These are phyloP conservation scores for Pristionchus maxplancki DNA, from an alignment of 2,888 invertebrate species.

Conservation along the genomic window DNA sequence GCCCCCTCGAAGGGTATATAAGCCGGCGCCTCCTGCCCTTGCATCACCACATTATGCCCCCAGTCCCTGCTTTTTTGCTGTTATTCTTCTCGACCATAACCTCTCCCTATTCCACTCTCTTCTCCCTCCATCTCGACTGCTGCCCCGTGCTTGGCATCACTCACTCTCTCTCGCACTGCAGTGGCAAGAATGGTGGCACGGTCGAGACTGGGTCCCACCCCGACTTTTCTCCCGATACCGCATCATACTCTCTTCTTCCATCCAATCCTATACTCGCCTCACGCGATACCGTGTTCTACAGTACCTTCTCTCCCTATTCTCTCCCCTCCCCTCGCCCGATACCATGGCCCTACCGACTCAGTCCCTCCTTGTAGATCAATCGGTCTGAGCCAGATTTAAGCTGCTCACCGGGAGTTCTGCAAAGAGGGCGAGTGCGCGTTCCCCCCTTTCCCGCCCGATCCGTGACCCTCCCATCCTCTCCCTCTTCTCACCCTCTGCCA, in stretches of 20 bases:
- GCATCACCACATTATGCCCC: background rate
- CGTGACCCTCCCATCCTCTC: background rate
- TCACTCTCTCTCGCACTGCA: background rate
- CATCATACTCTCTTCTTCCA: background rate
- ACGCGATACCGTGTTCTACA: too few relatives aligned
- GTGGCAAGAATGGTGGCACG: constrained; percentile 40
- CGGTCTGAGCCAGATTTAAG: background rate
- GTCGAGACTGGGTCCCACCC: background rate
- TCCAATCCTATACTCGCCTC: too few relatives aligned
- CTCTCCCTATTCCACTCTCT: background rate
- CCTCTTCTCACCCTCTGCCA: background rate
- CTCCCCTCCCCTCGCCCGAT: background rate
- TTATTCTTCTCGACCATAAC: background rate
- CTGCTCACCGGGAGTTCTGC: constrained; percentile 40
- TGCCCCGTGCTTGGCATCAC: constrained; percentile 16
- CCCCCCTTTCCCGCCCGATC: background rate
- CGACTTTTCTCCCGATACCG: background rate
- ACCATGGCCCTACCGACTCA: background rate
- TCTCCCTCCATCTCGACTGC: background rate
- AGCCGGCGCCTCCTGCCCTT: background rate
- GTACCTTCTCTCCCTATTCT: background rate
- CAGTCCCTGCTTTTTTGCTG: background rate
- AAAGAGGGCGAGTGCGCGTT: too few relatives aligned
- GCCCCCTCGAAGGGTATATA: background rate
- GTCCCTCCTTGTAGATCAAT: background rate